Evolutionary conservation across 2,113 vertebrate genomes (phyloP).

Genomic region (Dendrocopos noguchii): DNA sequence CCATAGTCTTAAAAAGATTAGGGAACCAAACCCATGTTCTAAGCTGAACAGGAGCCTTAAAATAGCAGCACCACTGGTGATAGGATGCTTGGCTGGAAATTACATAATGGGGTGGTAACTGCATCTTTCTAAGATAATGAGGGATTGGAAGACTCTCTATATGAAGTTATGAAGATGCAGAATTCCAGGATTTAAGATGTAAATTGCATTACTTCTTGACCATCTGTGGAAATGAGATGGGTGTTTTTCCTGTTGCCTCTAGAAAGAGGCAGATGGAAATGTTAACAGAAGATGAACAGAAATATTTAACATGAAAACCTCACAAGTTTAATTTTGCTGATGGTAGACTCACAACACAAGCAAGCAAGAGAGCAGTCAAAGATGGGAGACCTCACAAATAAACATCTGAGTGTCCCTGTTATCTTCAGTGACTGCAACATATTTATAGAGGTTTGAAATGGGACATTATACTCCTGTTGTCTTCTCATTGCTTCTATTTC

Average conservation of each 20-base stretch:
- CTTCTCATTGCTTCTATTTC: not conserved
- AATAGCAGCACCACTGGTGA: not conserved
- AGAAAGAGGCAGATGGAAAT: not conserved
- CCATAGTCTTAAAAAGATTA: not conserved
- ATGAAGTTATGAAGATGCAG: not conserved
- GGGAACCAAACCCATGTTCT: not conserved
- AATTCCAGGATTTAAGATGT: not conserved
- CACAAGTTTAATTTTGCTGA: not conserved
- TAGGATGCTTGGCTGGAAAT: not conserved
- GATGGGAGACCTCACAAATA: not conserved
- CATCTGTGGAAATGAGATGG: not conserved
- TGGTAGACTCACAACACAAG: not conserved
- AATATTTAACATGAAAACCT: not conserved
- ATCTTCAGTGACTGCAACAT: not conserved
- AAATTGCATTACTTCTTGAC: not conserved
- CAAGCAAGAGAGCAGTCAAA: not conserved
- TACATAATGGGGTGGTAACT: not conserved
- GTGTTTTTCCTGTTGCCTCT: not conserved
- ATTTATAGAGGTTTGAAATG: not conserved
- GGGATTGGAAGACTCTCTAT: not conserved
- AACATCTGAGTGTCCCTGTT: not conserved
- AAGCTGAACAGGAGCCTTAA: not conserved
- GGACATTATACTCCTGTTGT: not conserved
- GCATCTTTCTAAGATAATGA: not conserved
- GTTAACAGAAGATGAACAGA: not conserved